Evolutionary conservation across 2,113 vertebrate species (phyloP).

Genomic region (Electrona antarctica): DNA sequence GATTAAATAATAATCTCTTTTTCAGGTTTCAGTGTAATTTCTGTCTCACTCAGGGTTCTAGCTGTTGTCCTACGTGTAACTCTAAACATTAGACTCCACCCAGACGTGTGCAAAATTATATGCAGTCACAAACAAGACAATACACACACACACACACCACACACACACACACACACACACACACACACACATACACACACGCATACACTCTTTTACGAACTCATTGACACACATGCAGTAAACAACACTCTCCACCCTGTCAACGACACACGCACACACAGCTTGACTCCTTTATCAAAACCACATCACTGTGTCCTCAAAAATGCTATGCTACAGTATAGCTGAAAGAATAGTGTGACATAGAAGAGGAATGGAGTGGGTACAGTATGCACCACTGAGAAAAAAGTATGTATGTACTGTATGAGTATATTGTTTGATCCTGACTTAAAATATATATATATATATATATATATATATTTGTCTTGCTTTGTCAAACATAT

Average conservation of each 20-base stretch:
- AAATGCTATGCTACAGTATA: not conserved
- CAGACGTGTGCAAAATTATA: too few species aligned
- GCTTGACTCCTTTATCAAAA: slow-evolving; percentile 10
- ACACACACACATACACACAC: slow-evolving; percentile 5
- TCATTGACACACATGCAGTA: not conserved
- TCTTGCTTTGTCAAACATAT: too few species aligned
- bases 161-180: not conserved
- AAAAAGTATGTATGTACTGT: not conserved
- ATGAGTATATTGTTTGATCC: too few species aligned
- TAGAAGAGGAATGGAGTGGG: slow-evolving; percentile 32
- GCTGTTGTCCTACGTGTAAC: slow-evolving; percentile 14
- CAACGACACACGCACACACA: not conserved
- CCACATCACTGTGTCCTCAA: not conserved
- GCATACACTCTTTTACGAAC: not conserved
- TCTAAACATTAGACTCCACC: not conserved
- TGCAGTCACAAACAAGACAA: too few species aligned
- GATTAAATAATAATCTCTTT: slow-evolving; percentile 1
- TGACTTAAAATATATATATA: too few species aligned
- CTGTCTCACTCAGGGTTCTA: slow-evolving; percentile 13
- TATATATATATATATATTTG: not conserved
- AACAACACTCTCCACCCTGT: not conserved
- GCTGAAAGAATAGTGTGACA: not conserved
- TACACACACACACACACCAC: not conserved
- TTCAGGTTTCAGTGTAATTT: slow-evolving; percentile 34
- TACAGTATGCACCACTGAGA: not conserved